Evolutionary conservation across 2,113 vertebrate species (phyloP).

Genomic region (Mobula birostris): DNA sequence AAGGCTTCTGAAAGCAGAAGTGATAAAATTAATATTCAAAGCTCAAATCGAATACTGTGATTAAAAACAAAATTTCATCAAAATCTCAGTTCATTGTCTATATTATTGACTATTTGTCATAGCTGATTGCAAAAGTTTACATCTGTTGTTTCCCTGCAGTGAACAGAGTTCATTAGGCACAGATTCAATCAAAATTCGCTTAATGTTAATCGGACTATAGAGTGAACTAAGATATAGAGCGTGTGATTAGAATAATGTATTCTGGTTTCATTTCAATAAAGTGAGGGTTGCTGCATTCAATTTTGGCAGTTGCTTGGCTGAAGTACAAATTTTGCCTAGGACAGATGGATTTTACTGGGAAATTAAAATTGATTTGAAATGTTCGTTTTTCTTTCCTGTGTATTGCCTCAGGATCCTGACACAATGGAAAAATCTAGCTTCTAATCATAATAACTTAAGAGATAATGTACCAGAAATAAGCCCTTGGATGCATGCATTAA

Average conservation of each 20-base stretch:
- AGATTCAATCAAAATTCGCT: constrained; percentile 19
- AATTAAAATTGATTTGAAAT: constrained; percentile 35
- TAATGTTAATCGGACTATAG: constrained; percentile 22
- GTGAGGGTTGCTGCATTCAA: constrained; percentile 18
- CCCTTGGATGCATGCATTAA: too few relatives aligned
- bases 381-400: neutral
- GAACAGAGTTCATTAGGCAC: constrained; percentile 24
- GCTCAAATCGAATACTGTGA: neutral
- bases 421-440: neutral
- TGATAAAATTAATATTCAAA: neutral
- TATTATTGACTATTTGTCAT: constrained; percentile 26
- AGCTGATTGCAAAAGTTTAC: constrained; percentile 22
- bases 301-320: constrained; percentile 29
- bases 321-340: constrained; percentile 13
- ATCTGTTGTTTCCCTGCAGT: neutral
- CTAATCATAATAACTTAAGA: neutral
- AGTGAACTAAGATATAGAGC: constrained; percentile 27
- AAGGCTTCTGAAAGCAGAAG: neutral
- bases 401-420: neutral
- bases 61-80: constrained; percentile 24
- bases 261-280: constrained; percentile 27
- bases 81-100: neutral
- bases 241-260: constrained; percentile 33
- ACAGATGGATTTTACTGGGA: constrained; percentile 34
- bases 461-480: neutral